Base-by-base conservation (phyloP, 2,797 vertebrate genomes). In the Lates japonicus region DNA sequence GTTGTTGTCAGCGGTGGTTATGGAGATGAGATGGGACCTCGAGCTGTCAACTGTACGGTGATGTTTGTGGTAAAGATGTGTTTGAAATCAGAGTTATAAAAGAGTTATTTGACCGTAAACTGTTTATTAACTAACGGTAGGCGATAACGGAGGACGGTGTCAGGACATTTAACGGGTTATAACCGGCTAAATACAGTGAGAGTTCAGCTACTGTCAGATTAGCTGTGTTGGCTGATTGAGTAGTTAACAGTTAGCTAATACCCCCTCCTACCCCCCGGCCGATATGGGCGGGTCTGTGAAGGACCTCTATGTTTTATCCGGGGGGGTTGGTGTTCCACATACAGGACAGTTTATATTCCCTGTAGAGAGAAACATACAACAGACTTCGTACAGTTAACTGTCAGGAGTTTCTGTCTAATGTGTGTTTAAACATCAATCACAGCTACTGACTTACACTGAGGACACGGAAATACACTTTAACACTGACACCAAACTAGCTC, bases 1-100 rank as follows among this genome's bases (percentile, higher is more conserved):
- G 78, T 91, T 92, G 92, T 93, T 92, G 92, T 93, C 87, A 83
- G 7, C 88, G 83, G 96, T 95, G 94, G 95, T 95, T 95, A 94
- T 95, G 95, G 96, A 94, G 94, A 93, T 92, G 92, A 75, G 35
- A 92, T 89, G 86, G 81, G 63, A 73, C 51, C 67, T 10, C 69
- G 74, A 88, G 69, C 82, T 90, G 89, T 91, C 86, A 94, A 84
- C 84, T 48, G 60, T 39, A 58, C 81, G 48, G 82, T 88, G 82
- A 87, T 90, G 85, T 86, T 83, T 20, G 62, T 57, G 91, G 90
- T 88, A 80, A n/a, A 89, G 87, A 81, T 85, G 64, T 41, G 1
- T 74, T 22, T 48, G 6, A 58, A 59, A 68, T 62, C 61, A 4
- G 33, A 7, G 0, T 7, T 20, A 6, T 5, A 46, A 55, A 20